These are phyloP conservation scores for Channallabes apus DNA, from an alignment of 2,797 vertebrate genomes.

Conservation along the genomic window DNA sequence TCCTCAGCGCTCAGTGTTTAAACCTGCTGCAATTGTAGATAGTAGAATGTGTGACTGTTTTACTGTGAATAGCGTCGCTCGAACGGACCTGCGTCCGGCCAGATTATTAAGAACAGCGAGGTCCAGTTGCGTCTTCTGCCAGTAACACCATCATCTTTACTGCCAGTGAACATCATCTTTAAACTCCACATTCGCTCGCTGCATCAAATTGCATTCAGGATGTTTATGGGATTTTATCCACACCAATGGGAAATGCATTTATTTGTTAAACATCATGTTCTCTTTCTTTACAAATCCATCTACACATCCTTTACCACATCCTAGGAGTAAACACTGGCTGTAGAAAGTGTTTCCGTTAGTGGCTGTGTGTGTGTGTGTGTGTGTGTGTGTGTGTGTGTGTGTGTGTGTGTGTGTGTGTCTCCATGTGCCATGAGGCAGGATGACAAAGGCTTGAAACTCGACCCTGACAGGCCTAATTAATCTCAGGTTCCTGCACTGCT, in stretches of 20 bases:
- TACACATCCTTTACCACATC: conserved; percentile 18
- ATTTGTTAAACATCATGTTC: conserved; percentile 2
- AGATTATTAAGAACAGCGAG: conserved; percentile 38
- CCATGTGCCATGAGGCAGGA: conserved; percentile 38
- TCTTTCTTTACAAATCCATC: conserved; percentile 3
- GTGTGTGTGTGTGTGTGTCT: not conserved
- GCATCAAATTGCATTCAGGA: not conserved
- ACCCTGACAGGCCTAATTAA: conserved; percentile 55
- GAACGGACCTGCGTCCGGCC: conserved; percentile 35
- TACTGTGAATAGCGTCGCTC: too few species aligned
- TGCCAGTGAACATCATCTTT: not conserved
- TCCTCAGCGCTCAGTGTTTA: too few species aligned
- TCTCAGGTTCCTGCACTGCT: conserved; percentile 48
- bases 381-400: conserved; percentile 22
- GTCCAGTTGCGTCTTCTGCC: not conserved
- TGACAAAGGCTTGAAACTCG: conserved; percentile 49
- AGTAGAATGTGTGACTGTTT: too few species aligned
- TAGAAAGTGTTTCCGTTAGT: conserved; percentile 30
- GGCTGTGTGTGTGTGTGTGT: conserved; percentile 12
- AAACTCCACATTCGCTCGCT: not conserved
- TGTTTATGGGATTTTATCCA: not conserved
- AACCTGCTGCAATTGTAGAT: too few species aligned
- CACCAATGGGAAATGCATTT: not conserved
- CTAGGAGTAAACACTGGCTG: conserved; percentile 38
- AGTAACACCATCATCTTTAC: too few species aligned